Evolutionary conservation across 2,113 vertebrate genomes (phyloP).

Genomic region (Calyptomena viridis): DNA sequence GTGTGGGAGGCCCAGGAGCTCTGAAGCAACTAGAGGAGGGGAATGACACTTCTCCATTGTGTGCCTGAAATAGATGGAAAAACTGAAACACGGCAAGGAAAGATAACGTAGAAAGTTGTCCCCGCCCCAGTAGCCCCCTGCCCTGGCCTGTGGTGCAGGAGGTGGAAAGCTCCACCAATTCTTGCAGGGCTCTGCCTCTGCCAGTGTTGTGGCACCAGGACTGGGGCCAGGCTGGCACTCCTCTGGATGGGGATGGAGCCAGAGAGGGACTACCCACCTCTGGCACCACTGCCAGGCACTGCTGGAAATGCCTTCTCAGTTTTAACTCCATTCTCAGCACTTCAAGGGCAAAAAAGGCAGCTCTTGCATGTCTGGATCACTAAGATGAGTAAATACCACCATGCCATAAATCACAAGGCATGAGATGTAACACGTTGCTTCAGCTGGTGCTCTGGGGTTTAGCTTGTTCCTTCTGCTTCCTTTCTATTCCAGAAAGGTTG

Average conservation of each 20-base stretch:
- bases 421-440: neutral
- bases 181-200: neutral
- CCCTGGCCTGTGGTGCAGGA: too few species aligned
- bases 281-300: neutral
- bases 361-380: rapidly evolving
- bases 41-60: neutral
- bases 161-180: too few species aligned
- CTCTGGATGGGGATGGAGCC: neutral
- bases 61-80: neutral
- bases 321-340: neutral
- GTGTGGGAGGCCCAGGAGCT: neutral
- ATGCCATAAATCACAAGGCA: neutral
- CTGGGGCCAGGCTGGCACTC: neutral
- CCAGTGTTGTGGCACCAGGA: neutral
- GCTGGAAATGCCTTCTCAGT: neutral
- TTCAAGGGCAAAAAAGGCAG: neutral
- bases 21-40: neutral
- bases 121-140: neutral
- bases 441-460: neutral
- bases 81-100: rapidly evolving
- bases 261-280: too few species aligned
- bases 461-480: neutral
- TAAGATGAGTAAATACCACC: neutral
- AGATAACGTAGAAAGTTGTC: neutral
- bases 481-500: neutral